Conservation (phyloP, 2,888 invertebrate species). For the Alloplasta piceator region DNA sequence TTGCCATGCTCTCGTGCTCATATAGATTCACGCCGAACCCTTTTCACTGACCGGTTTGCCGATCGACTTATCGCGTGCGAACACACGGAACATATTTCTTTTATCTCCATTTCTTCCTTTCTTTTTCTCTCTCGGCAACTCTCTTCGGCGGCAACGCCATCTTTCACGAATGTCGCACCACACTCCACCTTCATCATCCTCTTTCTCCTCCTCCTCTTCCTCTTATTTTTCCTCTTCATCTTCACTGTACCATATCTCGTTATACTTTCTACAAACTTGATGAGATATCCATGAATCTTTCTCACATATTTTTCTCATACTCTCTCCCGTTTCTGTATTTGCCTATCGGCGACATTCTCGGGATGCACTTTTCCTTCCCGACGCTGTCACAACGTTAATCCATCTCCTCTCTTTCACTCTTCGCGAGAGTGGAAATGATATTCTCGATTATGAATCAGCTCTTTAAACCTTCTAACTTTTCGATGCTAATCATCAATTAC, state of each 20-base stretch:
- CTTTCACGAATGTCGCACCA: slow-evolving; percentile 54
- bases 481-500: no score
- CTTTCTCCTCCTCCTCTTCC: not conserved
- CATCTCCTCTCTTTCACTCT: not conserved
- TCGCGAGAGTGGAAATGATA: slow-evolving; percentile 9
- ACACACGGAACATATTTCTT: slow-evolving; percentile 9
- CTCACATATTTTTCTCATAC: not conserved
- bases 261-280: slow-evolving; percentile 49
- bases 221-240: slow-evolving; percentile 2
- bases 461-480: not conserved
- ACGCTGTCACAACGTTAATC: not conserved
- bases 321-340: slow-evolving; percentile 4
- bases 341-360: slow-evolving; percentile 7
- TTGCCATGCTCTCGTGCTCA: slow-evolving; percentile 7
- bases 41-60: slow-evolving; percentile 62
- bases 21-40: slow-evolving; percentile 5
- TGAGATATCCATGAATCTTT: slow-evolving; percentile 9
- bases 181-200: slow-evolving; percentile 7
- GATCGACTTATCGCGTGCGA: slow-evolving; percentile 62
- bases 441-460: not conserved
- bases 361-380: slow-evolving; percentile 24
- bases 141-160: slow-evolving; percentile 28
- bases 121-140: slow-evolving; percentile 1
- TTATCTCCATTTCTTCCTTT: not conserved
- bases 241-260: slow-evolving; percentile 22